Evolutionary conservation across 2,113 vertebrate species (phyloP), one percentile per base, ranked within the genome.

Genomic region (Apaloderma vittatum): DNA sequence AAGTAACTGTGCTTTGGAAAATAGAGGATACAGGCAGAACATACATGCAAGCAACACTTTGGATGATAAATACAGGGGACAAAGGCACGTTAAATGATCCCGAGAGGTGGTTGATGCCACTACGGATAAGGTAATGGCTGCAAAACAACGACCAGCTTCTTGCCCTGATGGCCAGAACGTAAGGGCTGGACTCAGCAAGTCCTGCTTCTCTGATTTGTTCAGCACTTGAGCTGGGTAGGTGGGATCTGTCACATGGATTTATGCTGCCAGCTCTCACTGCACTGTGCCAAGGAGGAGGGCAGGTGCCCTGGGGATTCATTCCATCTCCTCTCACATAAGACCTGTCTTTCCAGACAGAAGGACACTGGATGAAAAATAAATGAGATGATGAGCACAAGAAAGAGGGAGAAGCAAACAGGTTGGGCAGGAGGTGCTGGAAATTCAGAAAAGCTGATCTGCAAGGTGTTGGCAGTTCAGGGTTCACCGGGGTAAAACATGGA

Each of bases 341-440:
- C 45, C 32, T 40, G 13, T 58, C 46, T 80, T 73, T 82, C 62
- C 29, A 70, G 46, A 76, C 5, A 54, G 71, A 85, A 91, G 81
- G 74, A 65, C 63, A 51, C 27, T 37, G 79, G 80, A 78, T 74
- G 62, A 68, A 79, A 87, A 90, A 62, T 13, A 82, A 87, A 87
- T 0, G 7, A 66, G 57, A 58, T 34, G 48, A 93, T 51, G 82
- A 88, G 51, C 24, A 57, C 2, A 4, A 73, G 51, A 62, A 87
- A 63, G 58, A 90, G 40, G 48, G 67, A 94, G 37, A 63, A 76
- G 27, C 23, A 90, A 90, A 77, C 77, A 78, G 48, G 90, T 48
- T 81, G 63, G 46, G 40, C 90, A 84, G 72, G 90, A 92, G 79
- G 51, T n/a, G 75, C 93, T 49, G 43, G 91, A 80, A 93, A 83